Evolutionary conservation across 2,797 vertebrate species (phyloP).

Genomic region (Antennarius maculatus): DNA sequence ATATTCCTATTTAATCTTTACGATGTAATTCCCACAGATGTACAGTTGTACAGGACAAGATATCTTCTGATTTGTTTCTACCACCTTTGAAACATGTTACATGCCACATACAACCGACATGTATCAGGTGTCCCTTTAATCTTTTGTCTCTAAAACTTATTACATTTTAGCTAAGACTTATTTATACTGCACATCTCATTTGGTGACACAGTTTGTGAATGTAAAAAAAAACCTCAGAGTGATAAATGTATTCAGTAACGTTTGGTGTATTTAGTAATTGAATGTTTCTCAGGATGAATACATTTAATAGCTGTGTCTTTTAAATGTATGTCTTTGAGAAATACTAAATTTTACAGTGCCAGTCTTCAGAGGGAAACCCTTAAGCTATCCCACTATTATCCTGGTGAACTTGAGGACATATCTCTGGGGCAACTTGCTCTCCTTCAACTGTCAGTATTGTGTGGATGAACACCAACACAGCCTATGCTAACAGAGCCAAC

Average conservation of each 20-base stretch:
- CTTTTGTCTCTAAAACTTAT: not conserved
- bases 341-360: conserved; percentile 6
- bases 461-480: conserved; percentile 32
- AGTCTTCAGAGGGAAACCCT: conserved; percentile 5
- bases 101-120: conserved; percentile 10
- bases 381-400: conserved; percentile 23
- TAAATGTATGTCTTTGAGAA: not conserved
- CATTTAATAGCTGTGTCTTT: not conserved
- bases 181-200: not conserved
- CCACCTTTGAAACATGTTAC: conserved; percentile 41
- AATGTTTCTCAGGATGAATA: not conserved
- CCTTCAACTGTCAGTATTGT: conserved; percentile 32
- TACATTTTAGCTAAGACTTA: too few species aligned
- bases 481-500: conserved; percentile 35
- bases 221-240: too few species aligned
- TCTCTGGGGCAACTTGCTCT: conserved; percentile 31
- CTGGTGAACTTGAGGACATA: conserved; percentile 34
- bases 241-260: too few species aligned
- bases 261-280: too few species aligned
- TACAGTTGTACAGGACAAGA: conserved; percentile 45
- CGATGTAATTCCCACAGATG: conserved; percentile 67
- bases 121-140: conserved; percentile 16
- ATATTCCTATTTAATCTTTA: conserved; percentile 76
- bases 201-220: not conserved
- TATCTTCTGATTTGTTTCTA: conserved; percentile 49